Percentiles rank a stretch among this genome's conserved stretches.
phyloP scores from a whole-genome alignment of 1,140 invertebrate species.

The Tetramorium simillimum region DNA sequence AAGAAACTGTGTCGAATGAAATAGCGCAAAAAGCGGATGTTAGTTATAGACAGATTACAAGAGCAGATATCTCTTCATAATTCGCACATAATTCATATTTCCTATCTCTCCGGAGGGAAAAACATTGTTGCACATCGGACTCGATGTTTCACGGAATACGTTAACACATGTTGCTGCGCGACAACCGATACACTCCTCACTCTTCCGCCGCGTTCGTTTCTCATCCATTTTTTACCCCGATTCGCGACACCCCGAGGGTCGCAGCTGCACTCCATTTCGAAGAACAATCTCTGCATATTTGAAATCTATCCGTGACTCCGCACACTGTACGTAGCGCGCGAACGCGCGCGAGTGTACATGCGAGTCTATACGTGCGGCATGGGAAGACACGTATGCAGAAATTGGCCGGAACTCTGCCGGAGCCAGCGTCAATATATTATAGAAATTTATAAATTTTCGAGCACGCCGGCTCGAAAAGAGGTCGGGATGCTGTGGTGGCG shows the following conservation, averaged over 20 bases:
- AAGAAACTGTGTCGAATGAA: neutral
- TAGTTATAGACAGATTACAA: slow-evolving; percentile 36
- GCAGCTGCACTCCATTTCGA: slow-evolving; percentile 78
- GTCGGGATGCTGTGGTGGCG: slow-evolving; percentile 15
- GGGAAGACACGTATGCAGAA: slow-evolving; percentile 51
- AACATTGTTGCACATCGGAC: slow-evolving; percentile 31
- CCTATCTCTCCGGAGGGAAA: neutral
- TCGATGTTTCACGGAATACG: slow-evolving; percentile 59
- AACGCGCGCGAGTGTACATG: neutral
- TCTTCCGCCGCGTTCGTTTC: slow-evolving; percentile 66
- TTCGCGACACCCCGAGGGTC: slow-evolving; percentile 74
- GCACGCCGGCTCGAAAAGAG: slow-evolving; percentile 52
- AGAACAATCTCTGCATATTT: slow-evolving; percentile 81
- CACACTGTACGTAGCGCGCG: neutral
- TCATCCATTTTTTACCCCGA: slow-evolving; percentile 74
- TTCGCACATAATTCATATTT: slow-evolving; percentile 9
- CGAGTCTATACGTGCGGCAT: neutral
- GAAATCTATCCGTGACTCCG: slow-evolving; percentile 77
- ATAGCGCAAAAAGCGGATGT: neutral
- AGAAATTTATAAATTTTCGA: slow-evolving; percentile 78
- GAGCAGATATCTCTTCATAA: slow-evolving; percentile 61
- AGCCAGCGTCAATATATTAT: slow-evolving; percentile 74
- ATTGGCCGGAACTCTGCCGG: slow-evolving; percentile 46
- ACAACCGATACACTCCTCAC: slow-evolving; percentile 63
- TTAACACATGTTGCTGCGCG: slow-evolving; percentile 52